Base-by-base conservation (phyloP, 2,797 vertebrate species). In the Sebastes vulpes region DNA sequence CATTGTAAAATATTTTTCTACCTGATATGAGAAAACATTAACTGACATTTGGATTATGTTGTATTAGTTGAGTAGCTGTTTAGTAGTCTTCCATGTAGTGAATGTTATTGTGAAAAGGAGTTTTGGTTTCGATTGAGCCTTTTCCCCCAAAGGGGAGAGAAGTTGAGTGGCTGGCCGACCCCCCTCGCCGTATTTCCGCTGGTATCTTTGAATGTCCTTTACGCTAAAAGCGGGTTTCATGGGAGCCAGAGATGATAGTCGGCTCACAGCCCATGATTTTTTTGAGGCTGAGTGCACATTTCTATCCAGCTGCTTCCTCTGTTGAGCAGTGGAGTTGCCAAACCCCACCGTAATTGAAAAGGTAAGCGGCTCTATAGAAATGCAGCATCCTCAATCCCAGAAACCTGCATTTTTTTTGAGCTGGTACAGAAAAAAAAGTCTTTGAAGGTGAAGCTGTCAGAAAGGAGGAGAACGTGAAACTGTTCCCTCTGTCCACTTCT, bases 231-330 rank as follows among this genome's bases (percentile, higher is more conserved):
- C 42, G 65, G 56, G 54, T 79, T 53, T 81, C 48, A 60, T 16
- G 12, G 42, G 26, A 81, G 35, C 72, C 20, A 59, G 74, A 71
- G 48, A 82, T 53, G 58, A 78, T 29, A 56, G 50, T 64, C 68
- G 65, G 68, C 60, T 89, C 60, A 70, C 66, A 83, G 38, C 52
- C 57, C 20, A 35, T 77, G 67, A 77, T 56, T 84, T 78, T 53
- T 50, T 50, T 53, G 31, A 81, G 57, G 65, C 54, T 57, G 50
- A 82, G 61, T 57, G 70, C 68, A 69, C 65, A 65, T 46, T 72
- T 79, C 16, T 59, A 57, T 42, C 66, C 65, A 67, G 63, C 60
- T 59, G 73, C n/a, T 59, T 80, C 25, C 57, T 78, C 46, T 72
- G 26, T 57, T 56, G 76, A 75, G 61, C 64, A 59, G 21, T 23